A percentile compares a stretch with the other conserved stretches of the same genome.
Evolutionary conservation across 1,140 invertebrate species (phyloP).

Genomic region (Bombus vancouverensis): DNA sequence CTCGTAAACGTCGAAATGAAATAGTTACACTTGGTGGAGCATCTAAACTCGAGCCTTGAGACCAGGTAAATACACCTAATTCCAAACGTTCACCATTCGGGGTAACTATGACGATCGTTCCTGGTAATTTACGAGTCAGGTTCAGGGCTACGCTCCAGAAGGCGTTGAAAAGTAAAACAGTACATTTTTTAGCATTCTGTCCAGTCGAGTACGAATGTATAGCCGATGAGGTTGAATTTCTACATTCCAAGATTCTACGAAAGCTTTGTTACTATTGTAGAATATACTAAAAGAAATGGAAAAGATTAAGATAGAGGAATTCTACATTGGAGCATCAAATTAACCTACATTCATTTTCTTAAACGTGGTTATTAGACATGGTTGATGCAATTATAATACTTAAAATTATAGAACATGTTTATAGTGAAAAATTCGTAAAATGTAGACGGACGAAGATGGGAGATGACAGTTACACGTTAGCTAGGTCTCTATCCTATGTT

Average conservation of each 20-base stretch:
- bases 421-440: too few relatives aligned
- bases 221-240: too few relatives aligned
- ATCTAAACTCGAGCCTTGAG: conserved; percentile 18
- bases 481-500: too few relatives aligned
- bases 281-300: neutral
- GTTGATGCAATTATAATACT: too few relatives aligned
- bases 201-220: neutral
- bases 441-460: too few relatives aligned
- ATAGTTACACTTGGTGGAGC: conserved; percentile 52
- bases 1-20: conserved; percentile 64
- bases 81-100: conserved; percentile 34
- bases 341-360: neutral
- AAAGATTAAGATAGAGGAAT: neutral
- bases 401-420: too few relatives aligned
- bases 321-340: too few relatives aligned
- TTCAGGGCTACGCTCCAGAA: conserved; percentile 8
- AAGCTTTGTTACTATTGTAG: neutral
- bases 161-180: conserved; percentile 41
- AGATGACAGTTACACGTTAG: too few relatives aligned
- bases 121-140: conserved; percentile 51
- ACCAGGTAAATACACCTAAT: conserved; percentile 61
- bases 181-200: conserved; percentile 6
- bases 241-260: neutral
- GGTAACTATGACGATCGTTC: conserved; percentile 48
- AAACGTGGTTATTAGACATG: neutral